Conservation (phyloP, 2,113 vertebrate genomes). For the Rousettus leschenaultii region DNA sequence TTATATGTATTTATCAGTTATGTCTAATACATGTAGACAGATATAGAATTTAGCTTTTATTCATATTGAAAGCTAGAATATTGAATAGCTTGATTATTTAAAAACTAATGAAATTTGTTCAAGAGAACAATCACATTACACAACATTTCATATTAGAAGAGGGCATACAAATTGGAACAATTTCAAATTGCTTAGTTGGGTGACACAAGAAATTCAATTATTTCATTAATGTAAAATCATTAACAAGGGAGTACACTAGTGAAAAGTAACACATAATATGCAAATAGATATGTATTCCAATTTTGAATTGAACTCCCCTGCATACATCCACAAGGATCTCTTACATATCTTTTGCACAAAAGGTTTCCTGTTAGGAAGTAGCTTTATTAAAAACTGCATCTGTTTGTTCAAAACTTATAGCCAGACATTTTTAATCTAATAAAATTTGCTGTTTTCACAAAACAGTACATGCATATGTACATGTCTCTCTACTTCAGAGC, state of each 20-base stretch:
- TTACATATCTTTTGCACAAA: neutral
- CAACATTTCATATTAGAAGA: neutral
- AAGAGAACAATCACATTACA: neutral
- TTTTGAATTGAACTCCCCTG: neutral
- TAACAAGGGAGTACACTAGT: neutral
- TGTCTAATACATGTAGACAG: neutral
- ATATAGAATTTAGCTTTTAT: neutral
- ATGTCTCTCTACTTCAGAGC: constrained; percentile 80
- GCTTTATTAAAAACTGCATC: constrained; percentile 83
- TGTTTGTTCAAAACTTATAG: constrained; percentile 81
- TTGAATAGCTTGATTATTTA: neutral
- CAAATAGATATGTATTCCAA: neutral
- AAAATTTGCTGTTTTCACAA: constrained; percentile 85
- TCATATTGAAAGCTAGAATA: neutral
- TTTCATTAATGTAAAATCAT: neutral
- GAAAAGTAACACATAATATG: neutral
- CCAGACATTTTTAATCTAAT: constrained; percentile 85
- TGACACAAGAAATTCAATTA: neutral
- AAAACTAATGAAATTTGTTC: neutral
- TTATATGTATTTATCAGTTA: neutral
- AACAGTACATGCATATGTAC: constrained; percentile 77
- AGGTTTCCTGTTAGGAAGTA: constrained; percentile 77
- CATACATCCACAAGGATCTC: neutral
- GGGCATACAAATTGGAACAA: neutral
- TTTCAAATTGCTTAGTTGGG: neutral